Percentiles rank a stretch among this genome's conserved stretches.
phyloP scores from a whole-genome alignment of 2,797 vertebrate species.

The Setipinna tenuifilis region DNA sequence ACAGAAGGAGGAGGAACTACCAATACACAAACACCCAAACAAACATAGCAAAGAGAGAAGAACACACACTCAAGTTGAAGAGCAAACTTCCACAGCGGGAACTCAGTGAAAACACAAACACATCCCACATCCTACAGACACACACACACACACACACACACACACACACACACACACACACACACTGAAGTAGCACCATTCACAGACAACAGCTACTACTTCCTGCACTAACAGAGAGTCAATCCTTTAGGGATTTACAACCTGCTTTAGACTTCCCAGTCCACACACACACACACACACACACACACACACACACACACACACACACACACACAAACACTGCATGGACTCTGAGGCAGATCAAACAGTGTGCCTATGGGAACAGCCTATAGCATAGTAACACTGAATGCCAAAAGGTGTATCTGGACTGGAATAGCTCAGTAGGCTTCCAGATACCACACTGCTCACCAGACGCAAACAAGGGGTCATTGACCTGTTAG shows the following conservation, averaged over 20 bases:
- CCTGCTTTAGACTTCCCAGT: background rate
- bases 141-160: slow-evolving; percentile 20
- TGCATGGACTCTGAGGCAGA: no score
- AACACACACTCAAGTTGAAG: background rate
- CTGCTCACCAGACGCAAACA: no score
- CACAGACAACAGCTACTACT: background rate
- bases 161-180: slow-evolving; percentile 4
- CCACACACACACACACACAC: background rate
- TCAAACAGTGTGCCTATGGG: no score
- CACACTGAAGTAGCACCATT: background rate
- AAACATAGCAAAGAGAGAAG: background rate
- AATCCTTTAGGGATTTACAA: background rate
- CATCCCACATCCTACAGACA: background rate
- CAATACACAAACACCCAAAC: background rate
- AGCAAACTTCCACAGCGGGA: background rate
- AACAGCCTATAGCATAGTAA: no score
- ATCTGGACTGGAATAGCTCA: no score
- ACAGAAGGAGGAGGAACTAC: background rate
- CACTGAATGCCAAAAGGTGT: no score
- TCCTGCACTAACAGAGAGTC: background rate
- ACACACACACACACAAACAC: background rate
- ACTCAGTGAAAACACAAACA: background rate
- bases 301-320: background rate
- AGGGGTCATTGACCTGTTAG: no score
- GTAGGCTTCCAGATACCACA: no score